These are phyloP conservation scores for Eupithecia insigniata DNA, from an alignment of 2,888 invertebrate species.

Conservation along the genomic window DNA sequence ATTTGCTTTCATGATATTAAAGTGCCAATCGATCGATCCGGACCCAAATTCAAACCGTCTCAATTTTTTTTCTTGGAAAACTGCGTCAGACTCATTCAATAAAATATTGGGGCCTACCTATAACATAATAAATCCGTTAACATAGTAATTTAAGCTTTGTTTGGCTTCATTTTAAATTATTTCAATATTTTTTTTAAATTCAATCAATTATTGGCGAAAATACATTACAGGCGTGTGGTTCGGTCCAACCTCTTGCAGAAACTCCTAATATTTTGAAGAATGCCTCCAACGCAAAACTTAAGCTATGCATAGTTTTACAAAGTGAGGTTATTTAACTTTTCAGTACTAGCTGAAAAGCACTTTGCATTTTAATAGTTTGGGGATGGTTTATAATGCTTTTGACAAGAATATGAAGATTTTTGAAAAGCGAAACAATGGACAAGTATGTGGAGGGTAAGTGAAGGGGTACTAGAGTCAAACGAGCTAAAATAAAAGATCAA, in stretches of 20 bases:
- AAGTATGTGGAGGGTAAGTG: neutral
- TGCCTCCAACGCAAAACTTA: slow-evolving; percentile 5
- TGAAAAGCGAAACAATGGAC: neutral
- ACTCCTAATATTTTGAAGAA: slow-evolving; percentile 10
- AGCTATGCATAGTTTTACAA: slow-evolving; percentile 7
- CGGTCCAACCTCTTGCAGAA: neutral
- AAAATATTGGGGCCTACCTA: too few relatives aligned
- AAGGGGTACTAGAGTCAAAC: neutral
- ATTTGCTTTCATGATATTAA: too few relatives aligned
- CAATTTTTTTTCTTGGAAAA: too few relatives aligned
- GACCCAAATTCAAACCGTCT: too few relatives aligned
- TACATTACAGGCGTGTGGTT: neutral
- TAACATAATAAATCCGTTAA: too few relatives aligned
- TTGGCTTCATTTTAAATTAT: neutral
- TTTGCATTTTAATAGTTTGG: slow-evolving; percentile 11
- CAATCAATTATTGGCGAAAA: neutral
- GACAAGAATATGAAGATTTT: neutral
- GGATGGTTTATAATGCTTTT: neutral
- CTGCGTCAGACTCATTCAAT: too few relatives aligned
- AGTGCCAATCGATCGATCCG: too few relatives aligned
- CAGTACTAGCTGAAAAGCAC: neutral
- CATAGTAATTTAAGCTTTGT: neutral
- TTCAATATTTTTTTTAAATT: neutral
- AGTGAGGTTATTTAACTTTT: slow-evolving; percentile 7
- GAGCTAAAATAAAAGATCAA: neutral